Evolutionary conservation across 1,140 invertebrate genomes (phyloP).

Genomic region (Episyrphus balteatus): DNA sequence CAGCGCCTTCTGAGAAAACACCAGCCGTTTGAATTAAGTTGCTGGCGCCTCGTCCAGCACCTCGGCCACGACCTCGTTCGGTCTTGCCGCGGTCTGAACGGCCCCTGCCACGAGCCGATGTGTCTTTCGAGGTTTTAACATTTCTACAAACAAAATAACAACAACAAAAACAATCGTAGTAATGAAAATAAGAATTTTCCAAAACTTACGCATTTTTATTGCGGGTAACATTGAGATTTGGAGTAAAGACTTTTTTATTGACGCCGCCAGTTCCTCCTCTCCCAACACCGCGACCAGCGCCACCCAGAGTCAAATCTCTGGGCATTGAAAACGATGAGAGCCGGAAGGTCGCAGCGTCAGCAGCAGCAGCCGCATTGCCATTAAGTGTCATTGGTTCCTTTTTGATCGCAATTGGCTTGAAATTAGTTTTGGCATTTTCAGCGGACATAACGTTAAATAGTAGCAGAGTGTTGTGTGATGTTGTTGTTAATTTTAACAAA

Average conservation of each 20-base stretch:
- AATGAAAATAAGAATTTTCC: too few species aligned
- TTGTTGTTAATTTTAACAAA: too few species aligned
- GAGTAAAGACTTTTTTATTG: conserved; percentile 27
- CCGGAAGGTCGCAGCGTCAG: conserved; percentile 20
- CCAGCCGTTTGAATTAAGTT: conserved; percentile 30
- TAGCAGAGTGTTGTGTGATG: too few species aligned
- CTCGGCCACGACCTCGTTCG: conserved; percentile 11
- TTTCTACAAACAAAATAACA: conserved; percentile 13
- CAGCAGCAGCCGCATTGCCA: conserved; percentile 11
- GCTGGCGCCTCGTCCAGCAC: conserved; percentile 13
- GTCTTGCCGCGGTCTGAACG: not conserved
- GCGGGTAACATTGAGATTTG: conserved; percentile 31
- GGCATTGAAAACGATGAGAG: conserved; percentile 41
- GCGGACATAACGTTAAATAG: not conserved
- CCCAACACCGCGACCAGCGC: conserved; percentile 14
- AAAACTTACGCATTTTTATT: conserved; percentile 31
- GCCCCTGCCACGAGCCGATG: conserved; percentile 10
- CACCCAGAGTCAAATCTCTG: conserved; percentile 42
- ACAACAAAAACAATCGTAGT: not conserved
- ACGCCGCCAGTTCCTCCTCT: conserved; percentile 11
- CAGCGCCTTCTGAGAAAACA: conserved; percentile 31
- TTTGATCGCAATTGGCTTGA: not conserved
- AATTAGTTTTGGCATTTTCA: conserved; percentile 4
- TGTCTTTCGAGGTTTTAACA: conserved; percentile 32
- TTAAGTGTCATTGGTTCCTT: conserved; percentile 4